Evolutionary conservation across 2,888 invertebrate species (phyloP).

Genomic region (Epiblema foenella): DNA sequence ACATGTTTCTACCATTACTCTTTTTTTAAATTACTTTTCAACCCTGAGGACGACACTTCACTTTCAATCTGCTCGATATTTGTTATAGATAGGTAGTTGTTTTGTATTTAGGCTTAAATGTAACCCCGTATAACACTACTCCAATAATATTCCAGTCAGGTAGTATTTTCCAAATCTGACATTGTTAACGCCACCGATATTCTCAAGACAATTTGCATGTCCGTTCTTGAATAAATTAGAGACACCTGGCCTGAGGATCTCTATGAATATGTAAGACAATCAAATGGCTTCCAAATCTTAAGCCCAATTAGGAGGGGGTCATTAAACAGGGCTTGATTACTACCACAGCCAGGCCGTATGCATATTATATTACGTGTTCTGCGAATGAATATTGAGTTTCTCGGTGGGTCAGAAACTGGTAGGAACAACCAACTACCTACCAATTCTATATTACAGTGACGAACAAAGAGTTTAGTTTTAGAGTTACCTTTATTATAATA

Average conservation of each 20-base stretch:
- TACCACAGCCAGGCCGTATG: conserved; percentile 58
- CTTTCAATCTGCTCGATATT: no score
- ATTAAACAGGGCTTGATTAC: conserved; percentile 79
- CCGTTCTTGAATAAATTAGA: conserved; percentile 82
- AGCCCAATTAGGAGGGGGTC: conserved; percentile 79
- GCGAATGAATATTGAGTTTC: conserved; percentile 39
- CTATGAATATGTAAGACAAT: conserved; percentile 85
- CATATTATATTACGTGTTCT: conserved; percentile 43
- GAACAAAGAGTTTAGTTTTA: no score
- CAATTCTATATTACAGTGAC: neutral
- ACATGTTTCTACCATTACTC: no score
- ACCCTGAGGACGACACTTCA: no score
- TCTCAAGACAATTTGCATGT: conserved; percentile 80
- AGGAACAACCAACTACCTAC: neutral
- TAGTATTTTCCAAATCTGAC: conserved; percentile 83
- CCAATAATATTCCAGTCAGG: conserved; percentile 67
- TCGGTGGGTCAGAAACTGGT: neutral
- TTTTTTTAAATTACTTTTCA: no score
- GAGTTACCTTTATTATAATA: no score
- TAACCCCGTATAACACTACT: neutral
- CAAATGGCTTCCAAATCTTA: conserved; percentile 79
- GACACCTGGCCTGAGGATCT: conserved; percentile 75
- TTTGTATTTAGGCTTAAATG: no score
- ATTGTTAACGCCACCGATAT: conserved; percentile 84
- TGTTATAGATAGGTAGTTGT: neutral